phyloP scores from a whole-genome alignment of 1,140 invertebrate genomes.

The Leptinotarsa lineolata region DNA sequence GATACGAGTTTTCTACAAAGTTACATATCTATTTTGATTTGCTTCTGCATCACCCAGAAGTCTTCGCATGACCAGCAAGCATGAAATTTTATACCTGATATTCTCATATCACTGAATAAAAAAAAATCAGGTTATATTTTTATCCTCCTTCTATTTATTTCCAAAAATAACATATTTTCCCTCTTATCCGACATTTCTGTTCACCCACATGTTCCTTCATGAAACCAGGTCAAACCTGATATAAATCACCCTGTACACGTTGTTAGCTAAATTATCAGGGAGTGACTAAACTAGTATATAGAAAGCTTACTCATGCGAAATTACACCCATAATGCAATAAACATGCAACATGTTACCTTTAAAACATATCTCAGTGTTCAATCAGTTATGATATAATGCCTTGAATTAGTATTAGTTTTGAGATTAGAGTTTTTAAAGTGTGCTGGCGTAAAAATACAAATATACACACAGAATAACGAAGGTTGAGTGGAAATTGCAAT shows the following conservation, averaged over 20 bases:
- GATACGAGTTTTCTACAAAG: too few species aligned
- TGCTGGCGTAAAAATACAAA: too few species aligned
- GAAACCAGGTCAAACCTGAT: conserved; percentile 5
- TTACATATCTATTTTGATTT: too few species aligned
- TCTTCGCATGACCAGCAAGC: too few species aligned
- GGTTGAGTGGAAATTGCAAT: too few species aligned
- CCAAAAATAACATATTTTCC: neutral
- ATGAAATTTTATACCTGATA: too few species aligned
- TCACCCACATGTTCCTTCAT: neutral
- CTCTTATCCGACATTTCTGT: neutral
- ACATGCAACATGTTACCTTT: conserved; percentile 20
- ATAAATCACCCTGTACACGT: conserved; percentile 8
- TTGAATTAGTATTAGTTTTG: neutral
- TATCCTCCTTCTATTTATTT: too few species aligned
- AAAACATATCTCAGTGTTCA: neutral
- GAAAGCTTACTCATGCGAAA: neutral
- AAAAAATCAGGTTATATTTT: too few species aligned
- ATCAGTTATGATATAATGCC: neutral
- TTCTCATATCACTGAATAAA: too few species aligned
- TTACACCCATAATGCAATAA: conserved; percentile 5
- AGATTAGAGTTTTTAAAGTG: too few species aligned
- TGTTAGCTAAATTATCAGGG: neutral
- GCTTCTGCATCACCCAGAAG: too few species aligned
- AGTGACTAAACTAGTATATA: neutral
- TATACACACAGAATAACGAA: too few species aligned